These are phyloP conservation scores for Hydropsyche betteni DNA, from an alignment of 2,888 invertebrate genomes.

Conservation along the genomic window DNA sequence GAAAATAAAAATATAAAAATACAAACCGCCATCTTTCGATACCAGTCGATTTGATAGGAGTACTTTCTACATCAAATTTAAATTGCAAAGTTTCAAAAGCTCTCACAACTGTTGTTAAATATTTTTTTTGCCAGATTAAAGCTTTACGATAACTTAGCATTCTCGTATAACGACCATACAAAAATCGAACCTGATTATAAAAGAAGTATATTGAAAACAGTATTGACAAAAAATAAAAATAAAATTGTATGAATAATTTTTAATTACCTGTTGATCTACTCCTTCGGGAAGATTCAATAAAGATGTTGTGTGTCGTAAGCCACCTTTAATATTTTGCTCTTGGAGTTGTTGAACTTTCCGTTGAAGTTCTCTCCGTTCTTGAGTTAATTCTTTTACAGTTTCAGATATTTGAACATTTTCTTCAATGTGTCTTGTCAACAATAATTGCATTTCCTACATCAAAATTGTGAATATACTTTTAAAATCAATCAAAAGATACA, in stretches of 20 bases:
- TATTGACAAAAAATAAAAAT: neutral
- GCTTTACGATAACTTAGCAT: conserved; percentile 89
- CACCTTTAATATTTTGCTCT: conserved; percentile 52
- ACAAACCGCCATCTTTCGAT: conserved; percentile 58
- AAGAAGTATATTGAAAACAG: conserved; percentile 22
- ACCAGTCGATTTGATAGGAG: conserved; percentile 53
- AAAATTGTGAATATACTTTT: conserved; percentile 34
- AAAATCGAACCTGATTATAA: conserved; percentile 59
- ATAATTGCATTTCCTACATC: conserved; percentile 62
- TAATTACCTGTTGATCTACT: conserved; percentile 54
- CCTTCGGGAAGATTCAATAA: conserved; percentile 50
- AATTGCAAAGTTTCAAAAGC: conserved; percentile 62
- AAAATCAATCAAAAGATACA: neutral
- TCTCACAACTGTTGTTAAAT: conserved; percentile 75
- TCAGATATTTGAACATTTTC: conserved; percentile 66
- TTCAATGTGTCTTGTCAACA: conserved; percentile 62
- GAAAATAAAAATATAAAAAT: neutral
- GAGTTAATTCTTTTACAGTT: conserved; percentile 56
- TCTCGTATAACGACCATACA: conserved; percentile 71
- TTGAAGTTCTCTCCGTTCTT: conserved; percentile 57
- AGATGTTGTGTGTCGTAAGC: conserved; percentile 44
- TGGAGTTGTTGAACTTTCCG: conserved; percentile 61
- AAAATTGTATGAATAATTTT: conserved; percentile 59
- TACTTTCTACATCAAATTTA: conserved; percentile 53
- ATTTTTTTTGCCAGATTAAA: conserved; percentile 89